These are phyloP conservation scores for Xiphydria camelus DNA, from an alignment of 2,888 invertebrate genomes.

Conservation along the genomic window DNA sequence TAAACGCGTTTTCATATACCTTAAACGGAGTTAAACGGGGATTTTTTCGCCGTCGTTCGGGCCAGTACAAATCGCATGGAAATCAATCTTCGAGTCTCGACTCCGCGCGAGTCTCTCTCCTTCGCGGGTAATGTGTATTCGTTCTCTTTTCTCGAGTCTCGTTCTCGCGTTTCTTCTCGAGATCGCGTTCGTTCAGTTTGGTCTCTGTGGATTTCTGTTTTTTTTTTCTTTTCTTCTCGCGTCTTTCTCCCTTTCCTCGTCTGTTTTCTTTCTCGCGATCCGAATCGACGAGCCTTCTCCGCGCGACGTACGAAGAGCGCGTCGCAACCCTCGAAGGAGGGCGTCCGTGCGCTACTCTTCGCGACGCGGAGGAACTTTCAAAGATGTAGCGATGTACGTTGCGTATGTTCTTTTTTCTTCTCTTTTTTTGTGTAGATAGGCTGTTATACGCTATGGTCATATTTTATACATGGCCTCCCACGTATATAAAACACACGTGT, in stretches of 20 bases:
- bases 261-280: no score
- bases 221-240: conserved; percentile 10
- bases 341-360: no score
- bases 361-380: no score
- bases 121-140: no score
- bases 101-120: no score
- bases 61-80: conserved; percentile 17
- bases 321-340: no score
- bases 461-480: conserved; percentile 14
- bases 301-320: no score
- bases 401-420: conserved; percentile 25
- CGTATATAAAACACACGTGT: neutral
- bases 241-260: conserved; percentile 7
- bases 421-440: conserved; percentile 39
- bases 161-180: no score
- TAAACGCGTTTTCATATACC: neutral
- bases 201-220: conserved; percentile 2
- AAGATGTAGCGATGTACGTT: conserved; percentile 19
- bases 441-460: conserved; percentile 34
- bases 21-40: conserved; percentile 4
- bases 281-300: no score
- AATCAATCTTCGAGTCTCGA: conserved; percentile 6
- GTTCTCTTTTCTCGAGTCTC: no score
- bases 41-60: conserved; percentile 8
- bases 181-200: no score